These are phyloP conservation scores for Drosophila mettleri DNA, from an alignment of 2,888 invertebrate genomes.

Conservation along the genomic window DNA sequence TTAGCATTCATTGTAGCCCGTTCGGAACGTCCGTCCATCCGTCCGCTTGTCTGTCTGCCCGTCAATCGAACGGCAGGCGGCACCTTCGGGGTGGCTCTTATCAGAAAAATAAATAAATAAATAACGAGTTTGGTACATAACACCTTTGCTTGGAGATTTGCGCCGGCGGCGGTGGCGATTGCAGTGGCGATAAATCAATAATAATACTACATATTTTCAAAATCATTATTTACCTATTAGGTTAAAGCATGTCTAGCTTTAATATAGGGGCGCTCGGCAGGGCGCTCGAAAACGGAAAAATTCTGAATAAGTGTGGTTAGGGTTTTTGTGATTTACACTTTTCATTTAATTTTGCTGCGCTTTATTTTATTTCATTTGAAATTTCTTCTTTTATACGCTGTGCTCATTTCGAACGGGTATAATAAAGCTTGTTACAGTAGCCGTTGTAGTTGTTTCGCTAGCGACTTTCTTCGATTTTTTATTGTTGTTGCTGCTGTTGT, in stretches of 20 bases:
- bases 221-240: slow-evolving; percentile 65
- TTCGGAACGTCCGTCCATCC: slow-evolving; percentile 18
- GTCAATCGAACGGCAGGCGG: slow-evolving; percentile 12
- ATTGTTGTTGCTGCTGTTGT: slow-evolving; percentile 35
- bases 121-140: slow-evolving; percentile 70
- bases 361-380: slow-evolving; percentile 38
- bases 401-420: slow-evolving; percentile 73
- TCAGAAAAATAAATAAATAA: slow-evolving; percentile 80
- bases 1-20: slow-evolving; percentile 61
- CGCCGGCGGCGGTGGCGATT: slow-evolving; percentile 35
- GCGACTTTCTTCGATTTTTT: slow-evolving; percentile 76
- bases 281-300: slow-evolving; percentile 25
- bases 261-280: slow-evolving; percentile 6
- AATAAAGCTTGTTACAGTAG: slow-evolving; percentile 69
- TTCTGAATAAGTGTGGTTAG: slow-evolving; percentile 70
- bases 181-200: slow-evolving; percentile 73
- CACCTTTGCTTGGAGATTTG: slow-evolving; percentile 62
- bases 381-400: slow-evolving; percentile 49
- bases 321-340: slow-evolving; percentile 68
- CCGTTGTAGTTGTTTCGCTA: slow-evolving; percentile 61
- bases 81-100: slow-evolving; percentile 54
- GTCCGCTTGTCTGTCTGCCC: slow-evolving; percentile 3
- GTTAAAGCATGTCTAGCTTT: slow-evolving; percentile 35
- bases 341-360: slow-evolving; percentile 75
- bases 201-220: slow-evolving; percentile 65